These are phyloP conservation scores for Tupaia tana DNA, from an alignment of 2,113 vertebrate species.

Conservation along the genomic window DNA sequence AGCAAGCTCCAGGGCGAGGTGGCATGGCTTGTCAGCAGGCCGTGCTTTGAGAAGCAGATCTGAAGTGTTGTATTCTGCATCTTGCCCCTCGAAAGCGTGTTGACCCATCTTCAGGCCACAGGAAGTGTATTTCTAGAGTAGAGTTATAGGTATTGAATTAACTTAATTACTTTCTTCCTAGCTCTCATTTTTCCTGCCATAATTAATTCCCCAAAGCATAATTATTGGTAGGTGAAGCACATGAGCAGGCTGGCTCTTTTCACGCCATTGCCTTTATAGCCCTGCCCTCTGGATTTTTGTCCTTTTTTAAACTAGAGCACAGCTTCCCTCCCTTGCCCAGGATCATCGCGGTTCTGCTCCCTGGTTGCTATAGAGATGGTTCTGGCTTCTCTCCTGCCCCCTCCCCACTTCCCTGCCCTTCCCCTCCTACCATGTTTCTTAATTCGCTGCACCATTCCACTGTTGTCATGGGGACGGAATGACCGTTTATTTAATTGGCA, in stretches of 20 bases:
- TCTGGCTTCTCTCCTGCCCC: slow-evolving; percentile 12
- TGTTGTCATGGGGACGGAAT: slow-evolving; percentile 65
- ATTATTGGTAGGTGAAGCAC: not conserved
- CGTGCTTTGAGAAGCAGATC: not conserved
- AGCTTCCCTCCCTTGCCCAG: not conserved
- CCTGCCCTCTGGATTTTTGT: not conserved
- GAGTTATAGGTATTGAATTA: not conserved
- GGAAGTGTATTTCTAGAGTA: not conserved
- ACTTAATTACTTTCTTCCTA: slow-evolving; percentile 16
- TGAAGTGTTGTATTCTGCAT: not conserved
- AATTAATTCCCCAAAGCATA: slow-evolving; percentile 48
- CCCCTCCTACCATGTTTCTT: slow-evolving; percentile 47
- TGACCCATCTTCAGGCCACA: not conserved
- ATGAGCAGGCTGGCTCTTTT: not conserved
- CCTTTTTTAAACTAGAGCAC: not conserved
- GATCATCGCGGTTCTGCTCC: not conserved
- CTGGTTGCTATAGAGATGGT: slow-evolving; percentile 60
- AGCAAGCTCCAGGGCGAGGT: fast-evolving
- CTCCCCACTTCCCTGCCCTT: not conserved
- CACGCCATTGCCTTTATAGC: not conserved
- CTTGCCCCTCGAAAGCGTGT: not conserved
- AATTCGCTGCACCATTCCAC: slow-evolving; percentile 35
- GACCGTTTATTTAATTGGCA: slow-evolving; percentile 53
- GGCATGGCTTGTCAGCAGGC: not conserved
- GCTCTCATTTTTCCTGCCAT: not conserved